phyloP scores from a whole-genome alignment of 2,113 vertebrate genomes.

The Panthera tigris region DNA sequence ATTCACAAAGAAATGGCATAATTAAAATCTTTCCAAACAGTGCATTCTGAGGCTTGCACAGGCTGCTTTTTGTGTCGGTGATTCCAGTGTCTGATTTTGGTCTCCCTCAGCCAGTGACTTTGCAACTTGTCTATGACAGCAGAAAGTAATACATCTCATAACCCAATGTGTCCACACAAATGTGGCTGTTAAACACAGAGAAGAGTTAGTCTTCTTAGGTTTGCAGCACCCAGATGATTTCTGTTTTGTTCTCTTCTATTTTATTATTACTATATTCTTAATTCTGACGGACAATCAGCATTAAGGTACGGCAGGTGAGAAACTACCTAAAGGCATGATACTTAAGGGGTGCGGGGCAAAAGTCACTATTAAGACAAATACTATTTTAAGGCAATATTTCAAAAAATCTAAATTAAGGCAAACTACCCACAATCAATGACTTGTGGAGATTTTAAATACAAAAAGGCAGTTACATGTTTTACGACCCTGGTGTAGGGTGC shows the following conservation, averaged over 20 bases:
- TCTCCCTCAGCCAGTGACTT: background rate
- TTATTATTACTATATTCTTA: background rate
- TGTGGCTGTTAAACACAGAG: background rate
- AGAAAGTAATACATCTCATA: background rate
- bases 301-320: background rate
- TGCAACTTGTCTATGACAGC: background rate
- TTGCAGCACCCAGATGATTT: background rate
- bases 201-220: background rate
- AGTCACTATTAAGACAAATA: background rate
- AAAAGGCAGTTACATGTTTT: background rate
- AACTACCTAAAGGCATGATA: background rate
- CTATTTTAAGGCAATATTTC: background rate
- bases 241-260: background rate
- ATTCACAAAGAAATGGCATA: background rate
- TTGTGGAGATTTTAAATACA: background rate
- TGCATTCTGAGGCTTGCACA: accelerated
- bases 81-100: background rate
- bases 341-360: background rate
- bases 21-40: background rate
- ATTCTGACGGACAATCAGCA: background rate
- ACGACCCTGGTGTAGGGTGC: accelerated
- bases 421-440: no score
- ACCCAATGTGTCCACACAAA: background rate
- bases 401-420: background rate
- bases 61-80: background rate